Evolutionary conservation across 2,113 vertebrate genomes (phyloP), one percentile per base, ranked within the genome.

Genomic region (Tragulus kanchil): DNA sequence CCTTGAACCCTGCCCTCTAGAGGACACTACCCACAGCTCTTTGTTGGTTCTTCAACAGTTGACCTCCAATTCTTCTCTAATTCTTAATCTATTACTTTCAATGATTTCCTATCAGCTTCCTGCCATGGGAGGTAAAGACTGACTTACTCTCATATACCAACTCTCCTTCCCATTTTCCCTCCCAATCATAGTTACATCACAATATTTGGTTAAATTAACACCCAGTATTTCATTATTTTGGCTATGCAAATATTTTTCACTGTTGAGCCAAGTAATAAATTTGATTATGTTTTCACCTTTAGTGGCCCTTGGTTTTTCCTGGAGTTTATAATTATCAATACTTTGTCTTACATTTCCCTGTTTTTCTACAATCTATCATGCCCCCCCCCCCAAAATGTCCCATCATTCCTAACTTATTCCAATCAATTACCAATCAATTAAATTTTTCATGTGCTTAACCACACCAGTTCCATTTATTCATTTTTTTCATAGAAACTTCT

Each of bases 361-460:
- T 36, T 92, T 95, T 95, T 83, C 45, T 92, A 65, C 31, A 52
- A 26, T 84, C 19, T 92, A 82, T 25, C n/a, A 65, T 78, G 62
- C 58, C 48, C n/a, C 14, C 8, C 25, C 17, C 36, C 36, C 36
- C 36, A 36, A 52, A 82, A 89, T 64, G 6, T 6, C 83, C 79
- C 25, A 36, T 67, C 15, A 50, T 87, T 13, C 8, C 17, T 64
- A 31, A 79, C 31, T 77, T 86, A 50, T 42, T 86, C 36, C 48
- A 89, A 25, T 83, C 17, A 45, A 64, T 81, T 81, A 69, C 36
- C 36, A 36, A 36, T 36, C 36, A 36, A 36, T 36, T 36, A 36
- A 52, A 59, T 28, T 96, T 96, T 59, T 9, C 14, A 8, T 65
- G 36, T 71, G 62, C 25, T 92, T 85, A 42, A 36, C 21, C 59